Evolutionary conservation across 2,797 vertebrate genomes (phyloP).

Genomic region (Acrocephalus scirpaceus): DNA sequence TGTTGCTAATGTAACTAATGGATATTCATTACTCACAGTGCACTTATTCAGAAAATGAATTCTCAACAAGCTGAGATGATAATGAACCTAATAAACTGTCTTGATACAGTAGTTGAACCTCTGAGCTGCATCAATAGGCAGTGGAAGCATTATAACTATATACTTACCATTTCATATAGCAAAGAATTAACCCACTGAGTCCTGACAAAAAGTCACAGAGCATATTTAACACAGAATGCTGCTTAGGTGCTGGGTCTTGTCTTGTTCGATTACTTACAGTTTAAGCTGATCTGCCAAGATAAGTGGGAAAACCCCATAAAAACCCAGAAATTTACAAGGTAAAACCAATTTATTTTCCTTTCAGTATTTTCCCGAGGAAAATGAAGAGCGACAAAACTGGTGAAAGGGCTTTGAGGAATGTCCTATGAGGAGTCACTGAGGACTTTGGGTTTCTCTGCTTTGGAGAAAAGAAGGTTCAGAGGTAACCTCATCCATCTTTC

Average conservation of each 20-base stretch:
- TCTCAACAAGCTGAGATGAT: neutral
- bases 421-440: neutral
- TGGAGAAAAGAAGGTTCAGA: neutral
- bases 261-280: neutral
- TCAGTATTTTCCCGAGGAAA: neutral
- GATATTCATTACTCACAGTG: neutral
- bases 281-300: neutral
- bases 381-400: neutral
- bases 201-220: neutral
- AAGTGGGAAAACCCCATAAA: neutral
- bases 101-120: neutral
- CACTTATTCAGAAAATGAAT: neutral
- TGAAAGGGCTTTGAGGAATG: fast-evolving
- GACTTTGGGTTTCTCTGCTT: neutral
- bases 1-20: neutral
- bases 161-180: neutral
- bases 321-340: neutral
- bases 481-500: neutral
- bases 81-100: neutral
- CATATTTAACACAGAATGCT: neutral
- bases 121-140: neutral
- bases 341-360: neutral
- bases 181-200: neutral
- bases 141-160: neutral
- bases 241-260: neutral